Evolutionary conservation across 2,797 vertebrate genomes (phyloP).

Genomic region (Syngnathus acus): DNA sequence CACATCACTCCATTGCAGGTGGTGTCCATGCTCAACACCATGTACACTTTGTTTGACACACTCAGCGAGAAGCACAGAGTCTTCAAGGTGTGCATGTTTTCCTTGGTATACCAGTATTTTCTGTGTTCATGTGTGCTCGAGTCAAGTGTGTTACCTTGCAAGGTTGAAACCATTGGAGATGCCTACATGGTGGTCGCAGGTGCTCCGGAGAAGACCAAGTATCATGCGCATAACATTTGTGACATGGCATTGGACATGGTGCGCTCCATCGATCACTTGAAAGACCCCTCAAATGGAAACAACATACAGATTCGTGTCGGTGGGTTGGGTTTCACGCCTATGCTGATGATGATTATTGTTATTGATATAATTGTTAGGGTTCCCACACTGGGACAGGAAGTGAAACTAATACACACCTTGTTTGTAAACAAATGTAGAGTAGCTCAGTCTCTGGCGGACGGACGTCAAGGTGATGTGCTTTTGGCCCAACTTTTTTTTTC

Average conservation of each 20-base stretch:
- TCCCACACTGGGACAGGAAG: background rate
- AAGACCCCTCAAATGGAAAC: slow-evolving; percentile 72
- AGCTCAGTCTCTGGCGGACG: background rate
- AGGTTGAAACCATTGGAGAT: slow-evolving; percentile 73
- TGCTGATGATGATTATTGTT: background rate
- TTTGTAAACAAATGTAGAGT: background rate
- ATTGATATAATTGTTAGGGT: background rate
- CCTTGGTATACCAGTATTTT: background rate
- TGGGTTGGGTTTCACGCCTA: slow-evolving; percentile 27
- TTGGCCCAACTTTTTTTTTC: background rate
- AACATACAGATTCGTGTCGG: slow-evolving; percentile 72
- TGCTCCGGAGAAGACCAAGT: slow-evolving; percentile 72
- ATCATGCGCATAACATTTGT: slow-evolving; percentile 73
- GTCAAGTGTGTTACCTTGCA: background rate
- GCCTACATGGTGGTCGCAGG: slow-evolving; percentile 74
- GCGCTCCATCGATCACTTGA: slow-evolving; percentile 71
- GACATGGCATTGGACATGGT: slow-evolving; percentile 76
- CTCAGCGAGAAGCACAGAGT: slow-evolving; percentile 74
- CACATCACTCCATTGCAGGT: slow-evolving; percentile 73
- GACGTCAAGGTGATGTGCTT: background rate
- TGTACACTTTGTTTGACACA: slow-evolving; percentile 72
- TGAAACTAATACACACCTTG: background rate
- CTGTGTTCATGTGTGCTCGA: background rate
- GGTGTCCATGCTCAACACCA: slow-evolving; percentile 73
- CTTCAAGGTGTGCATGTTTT: slow-evolving; percentile 58